Evolutionary conservation across 92 coral and sea anemone species (phyloP), one percentile per base, ranked within the genome.

Genomic region (Bergia puertoricense): DNA sequence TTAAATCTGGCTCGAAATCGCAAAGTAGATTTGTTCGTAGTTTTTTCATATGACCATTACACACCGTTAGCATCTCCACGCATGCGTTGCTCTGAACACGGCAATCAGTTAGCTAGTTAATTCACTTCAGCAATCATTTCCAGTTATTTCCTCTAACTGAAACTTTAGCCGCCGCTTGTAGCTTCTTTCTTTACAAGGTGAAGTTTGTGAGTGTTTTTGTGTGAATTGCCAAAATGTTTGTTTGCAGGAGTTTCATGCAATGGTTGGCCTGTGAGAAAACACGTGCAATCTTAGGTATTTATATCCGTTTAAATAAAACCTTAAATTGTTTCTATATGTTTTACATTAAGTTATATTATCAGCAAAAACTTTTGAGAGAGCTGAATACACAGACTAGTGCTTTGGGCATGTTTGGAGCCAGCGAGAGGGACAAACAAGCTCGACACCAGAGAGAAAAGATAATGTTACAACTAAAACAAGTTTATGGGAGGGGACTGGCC

Each of bases 251-350:
- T 50, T 50, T 9, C 45, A 9, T 59, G 51, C 18, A 59, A 8
- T 62, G 44, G 8, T 8, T 43, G 51, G 20, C 9, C 16, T 18
- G 72, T 10, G 23, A 82, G 51, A 13, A 81, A 7, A 65, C 54
- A 82, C 86, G 86, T 65, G 74, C 72, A 10, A 44, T 22, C 10
- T 42, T 5, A 40, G 86, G n/a, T 82, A 82, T 82, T 82, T 66
- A 45, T 67, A 43, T 42, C 86, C 54, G 76, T 82, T 82, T 48
- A 43, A 22, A 41, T 16, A 66, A 7, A 57, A 10, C 16, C 8
- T 16, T 74, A 6, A 74, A 74, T 74, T 18, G 50, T 36, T 15
- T 74, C 50, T n/a, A 2, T 15, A 14, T 36, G 57, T 81, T 57
- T 81, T 65, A 42, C 57, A 62, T 62, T 57, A 40, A 11, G 38